Evolutionary conservation across 1,140 invertebrate genomes (phyloP).

Genomic region (Drosophila lacteicornis): DNA sequence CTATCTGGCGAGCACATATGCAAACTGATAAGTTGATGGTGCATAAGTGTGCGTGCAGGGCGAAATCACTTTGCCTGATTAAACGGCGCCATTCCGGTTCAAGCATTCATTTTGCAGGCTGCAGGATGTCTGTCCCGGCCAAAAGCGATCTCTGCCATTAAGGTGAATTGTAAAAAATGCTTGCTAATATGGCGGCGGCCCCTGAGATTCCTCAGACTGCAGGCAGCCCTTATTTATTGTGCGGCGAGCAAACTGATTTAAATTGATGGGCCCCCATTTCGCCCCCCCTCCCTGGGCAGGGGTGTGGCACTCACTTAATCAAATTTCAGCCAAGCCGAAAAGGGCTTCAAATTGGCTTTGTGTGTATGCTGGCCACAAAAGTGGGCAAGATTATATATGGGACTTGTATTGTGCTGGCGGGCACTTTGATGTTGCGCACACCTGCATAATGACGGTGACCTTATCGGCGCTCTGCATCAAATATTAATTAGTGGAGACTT

Average conservation of each 20-base stretch:
- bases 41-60: constrained; percentile 28
- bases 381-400: constrained; percentile 56
- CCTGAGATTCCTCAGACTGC: constrained; percentile 16
- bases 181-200: constrained; percentile 62
- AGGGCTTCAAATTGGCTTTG: constrained; percentile 52
- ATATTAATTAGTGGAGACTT: constrained; percentile 59
- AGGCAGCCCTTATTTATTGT: constrained; percentile 70
- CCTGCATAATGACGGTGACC: constrained; percentile 51
- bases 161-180: constrained; percentile 77
- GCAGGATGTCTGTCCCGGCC: constrained; percentile 33
- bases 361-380: constrained; percentile 15
- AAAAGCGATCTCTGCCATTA: constrained; percentile 65
- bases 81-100: constrained; percentile 68
- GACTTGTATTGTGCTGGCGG: constrained; percentile 42
- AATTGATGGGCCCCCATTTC: constrained; percentile 70
- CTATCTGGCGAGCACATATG: constrained; percentile 28
- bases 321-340: constrained; percentile 70
- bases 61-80: constrained; percentile 81
- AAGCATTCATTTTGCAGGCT: constrained; percentile 37
- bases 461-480: constrained; percentile 47
- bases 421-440: constrained; percentile 45
- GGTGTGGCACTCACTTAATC: constrained; percentile 74
- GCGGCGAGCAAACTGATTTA: constrained; percentile 67
- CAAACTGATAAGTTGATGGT: constrained; percentile 72
- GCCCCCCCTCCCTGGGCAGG: background rate